Evolutionary conservation across 2,888 invertebrate species (phyloP), one percentile per base, ranked within the genome.

Genomic region (Leucophora obtusa): DNA sequence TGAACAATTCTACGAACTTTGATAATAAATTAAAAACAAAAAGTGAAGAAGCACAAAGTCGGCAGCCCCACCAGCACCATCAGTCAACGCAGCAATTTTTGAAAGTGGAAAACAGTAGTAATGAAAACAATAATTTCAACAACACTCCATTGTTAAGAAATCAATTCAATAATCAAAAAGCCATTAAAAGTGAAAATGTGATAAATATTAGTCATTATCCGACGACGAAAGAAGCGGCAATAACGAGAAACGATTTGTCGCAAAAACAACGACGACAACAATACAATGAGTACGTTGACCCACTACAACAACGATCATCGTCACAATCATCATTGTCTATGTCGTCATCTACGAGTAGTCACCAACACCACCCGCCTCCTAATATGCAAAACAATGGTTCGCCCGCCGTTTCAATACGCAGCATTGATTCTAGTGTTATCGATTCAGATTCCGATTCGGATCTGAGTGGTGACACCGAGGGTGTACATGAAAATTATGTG

Each of bases 391-490:
- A 65, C 10, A 83, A 59, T 35, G 59, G 69, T 62, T 88, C 89
- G 17, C 89, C 89, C 59, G 81, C 87, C 53, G 81, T 87, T n/a
- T 89, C 89, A 9, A 85, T 88, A 82, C 87, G 88, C 66, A 89
- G 89, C 78, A 83, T 86, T 80, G 88, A 87, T 63, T 90, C 89
- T 82, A 86, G 87, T 70, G 87, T 89, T 71, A 62, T 78, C n/a
- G 89, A 89, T 71, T 88, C 89, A 33, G 90, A 90, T 70, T 87
- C 87, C 1, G 87, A 88, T 69, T 73, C 74, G 8, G 88, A 88
- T 69, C 79, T 79, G 8, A 86, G 85, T 35, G 85, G 84, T 11
- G 87, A 87, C 53, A 83, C 75, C n/a, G 83, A 83, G 17, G 85
- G 84, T 9, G 82, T 58, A 7, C 84, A 85, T 43, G 84, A 85